Evolutionary conservation across 2,888 invertebrate species (phyloP), one percentile per base, ranked within the genome.

Genomic region (Empis stercorea): DNA sequence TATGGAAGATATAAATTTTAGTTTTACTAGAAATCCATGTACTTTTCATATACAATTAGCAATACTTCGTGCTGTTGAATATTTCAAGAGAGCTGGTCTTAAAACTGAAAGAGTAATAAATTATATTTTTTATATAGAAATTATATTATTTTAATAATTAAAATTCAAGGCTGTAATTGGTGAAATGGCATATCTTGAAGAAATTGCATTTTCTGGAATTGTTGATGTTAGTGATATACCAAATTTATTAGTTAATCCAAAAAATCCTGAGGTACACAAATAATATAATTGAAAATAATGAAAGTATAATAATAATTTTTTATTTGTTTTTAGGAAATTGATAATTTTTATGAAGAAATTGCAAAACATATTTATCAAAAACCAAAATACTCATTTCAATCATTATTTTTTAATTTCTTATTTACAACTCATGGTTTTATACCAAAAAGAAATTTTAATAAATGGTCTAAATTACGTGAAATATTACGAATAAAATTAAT

Each of bases 1-100:
- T 61, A 76, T 82, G 75, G 76, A 78, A 44, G 77, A 79, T 53
- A 74, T 78, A 43, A 71, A 73, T 0, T 65, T 71, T 4, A 73
- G 75, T 0, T 58, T 76, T 2, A 70, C 78, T 13, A 43, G 43
- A 13, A 36, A 23, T 13, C 15, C 38, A 30, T 27, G 20, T 9
- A 32, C 27, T 34, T 40, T 17, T 30, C n/a, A 40, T 34, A 30
- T 41, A 13, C 23, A 60, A 49, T 6, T 54, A 15, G 52, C 61
- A 23, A 63, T 67, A 20, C 46, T 53, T 9, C 56, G 54, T 13
- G 66, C 66, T 0, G 55, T 64, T 0, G 59, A 59, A 23, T 62
- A 58, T 46, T 62, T 67, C 3, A 56, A 60, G 34, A 58, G 57
- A 15, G 60, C 59, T 4, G 63, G 62, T 9, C 48, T 61, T 44